Conservation (phyloP, 2,888 invertebrate species). For the Polyommatus iphigenia region DNA sequence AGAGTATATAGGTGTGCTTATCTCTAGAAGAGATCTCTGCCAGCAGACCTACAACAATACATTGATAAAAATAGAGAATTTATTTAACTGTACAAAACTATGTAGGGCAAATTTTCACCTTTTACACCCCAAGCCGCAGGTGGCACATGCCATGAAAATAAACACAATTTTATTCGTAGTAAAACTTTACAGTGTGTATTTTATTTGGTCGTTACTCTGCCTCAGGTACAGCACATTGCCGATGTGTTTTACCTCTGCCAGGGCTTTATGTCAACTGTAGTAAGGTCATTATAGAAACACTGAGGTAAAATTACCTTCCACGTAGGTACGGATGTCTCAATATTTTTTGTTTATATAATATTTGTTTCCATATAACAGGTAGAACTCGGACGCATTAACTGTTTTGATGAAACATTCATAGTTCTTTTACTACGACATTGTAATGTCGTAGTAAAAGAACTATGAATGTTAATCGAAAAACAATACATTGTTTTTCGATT, state of each 20-base stretch:
- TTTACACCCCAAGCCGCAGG: not conserved
- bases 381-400: not conserved
- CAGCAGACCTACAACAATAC: too few species aligned
- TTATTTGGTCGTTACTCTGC: not conserved
- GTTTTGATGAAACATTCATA: not conserved
- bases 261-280: not conserved
- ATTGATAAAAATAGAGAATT: too few species aligned
- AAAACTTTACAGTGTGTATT: constrained; percentile 7
- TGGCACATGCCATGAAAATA: constrained; percentile 13
- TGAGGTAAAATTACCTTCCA: not conserved
- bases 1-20: too few species aligned
- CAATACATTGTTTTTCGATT: too few species aligned
- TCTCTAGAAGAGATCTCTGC: too few species aligned
- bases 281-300: not conserved
- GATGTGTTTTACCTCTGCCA: not conserved
- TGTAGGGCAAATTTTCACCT: not conserved
- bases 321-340: not conserved
- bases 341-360: not conserved
- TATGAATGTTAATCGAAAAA: too few species aligned
- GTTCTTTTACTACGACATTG: too few species aligned
- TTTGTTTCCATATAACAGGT: not conserved
- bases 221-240: not conserved
- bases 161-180: constrained; percentile 4
- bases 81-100: not conserved
- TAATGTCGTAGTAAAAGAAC: too few species aligned